Evolutionary conservation across 1,140 invertebrate genomes (phyloP).

Genomic region (Phenacoccus solenopsis): DNA sequence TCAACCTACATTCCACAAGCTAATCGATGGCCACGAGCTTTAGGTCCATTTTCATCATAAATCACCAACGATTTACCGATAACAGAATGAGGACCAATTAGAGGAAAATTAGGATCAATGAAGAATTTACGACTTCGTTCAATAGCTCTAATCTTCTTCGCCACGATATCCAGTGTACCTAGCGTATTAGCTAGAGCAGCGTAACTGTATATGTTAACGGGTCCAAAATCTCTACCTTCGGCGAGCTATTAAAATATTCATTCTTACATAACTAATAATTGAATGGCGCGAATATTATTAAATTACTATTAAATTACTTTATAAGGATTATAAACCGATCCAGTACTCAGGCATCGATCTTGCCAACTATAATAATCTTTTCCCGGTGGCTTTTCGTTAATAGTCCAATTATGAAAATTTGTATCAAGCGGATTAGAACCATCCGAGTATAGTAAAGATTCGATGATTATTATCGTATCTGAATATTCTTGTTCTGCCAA

Average conservation of each 20-base stretch:
- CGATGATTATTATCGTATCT: constrained; percentile 62
- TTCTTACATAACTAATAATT: too few relatives aligned
- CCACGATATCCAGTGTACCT: constrained; percentile 57
- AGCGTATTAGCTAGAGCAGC: constrained; percentile 47
- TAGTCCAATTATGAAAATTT: constrained; percentile 43
- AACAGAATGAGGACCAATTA: constrained; percentile 60
- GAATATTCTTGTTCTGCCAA: constrained; percentile 57
- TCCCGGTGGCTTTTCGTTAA: constrained; percentile 48
- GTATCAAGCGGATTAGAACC: constrained; percentile 68
- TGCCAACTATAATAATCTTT: constrained; percentile 87
- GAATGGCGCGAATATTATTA: neutral
- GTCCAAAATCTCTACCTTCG: neutral
- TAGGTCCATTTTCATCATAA: constrained; percentile 74
- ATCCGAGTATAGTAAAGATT: constrained; percentile 67
- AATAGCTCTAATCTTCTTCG: constrained; percentile 47
- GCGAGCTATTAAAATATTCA: neutral
- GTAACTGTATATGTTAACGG: constrained; percentile 25
- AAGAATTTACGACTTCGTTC: constrained; percentile 57
- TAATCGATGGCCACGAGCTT: constrained; percentile 69
- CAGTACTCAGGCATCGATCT: constrained; percentile 64
- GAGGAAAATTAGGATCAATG: constrained; percentile 60
- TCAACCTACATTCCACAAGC: constrained; percentile 66
- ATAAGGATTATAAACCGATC: constrained; percentile 66
- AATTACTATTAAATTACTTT: constrained; percentile 38
- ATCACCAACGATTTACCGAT: constrained; percentile 75